These are phyloP conservation scores for Neosilurus mollespiculum DNA, from an alignment of 2,797 vertebrate species.

Conservation along the genomic window DNA sequence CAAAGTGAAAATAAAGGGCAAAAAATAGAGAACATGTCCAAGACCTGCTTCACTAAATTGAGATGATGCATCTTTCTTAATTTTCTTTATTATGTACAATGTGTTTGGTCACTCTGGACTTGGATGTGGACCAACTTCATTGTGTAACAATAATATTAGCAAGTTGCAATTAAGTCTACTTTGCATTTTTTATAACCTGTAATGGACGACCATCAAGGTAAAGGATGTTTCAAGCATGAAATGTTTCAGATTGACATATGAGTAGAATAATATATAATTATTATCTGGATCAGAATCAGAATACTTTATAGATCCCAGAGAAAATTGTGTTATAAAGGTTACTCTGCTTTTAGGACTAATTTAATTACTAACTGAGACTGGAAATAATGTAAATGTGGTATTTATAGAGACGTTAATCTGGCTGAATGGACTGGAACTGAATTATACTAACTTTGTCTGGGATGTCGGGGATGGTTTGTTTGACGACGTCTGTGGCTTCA, in stretches of 20 bases:
- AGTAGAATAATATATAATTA: neutral
- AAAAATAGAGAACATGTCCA: neutral
- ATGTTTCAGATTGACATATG: neutral
- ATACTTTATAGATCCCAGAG: too few relatives aligned
- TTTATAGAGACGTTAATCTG: slow-evolving; percentile 78
- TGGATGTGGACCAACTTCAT: neutral
- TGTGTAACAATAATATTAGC: neutral
- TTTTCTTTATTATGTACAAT: neutral
- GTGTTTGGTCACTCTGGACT: neutral
- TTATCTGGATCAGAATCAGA: too few relatives aligned
- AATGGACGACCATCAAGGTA: neutral
- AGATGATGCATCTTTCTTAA: neutral
- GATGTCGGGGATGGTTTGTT: slow-evolving; percentile 59
- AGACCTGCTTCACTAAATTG: neutral
- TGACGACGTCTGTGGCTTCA: slow-evolving; percentile 73
- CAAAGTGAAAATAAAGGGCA: neutral
- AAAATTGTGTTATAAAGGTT: too few relatives aligned
- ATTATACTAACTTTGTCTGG: slow-evolving; percentile 81
- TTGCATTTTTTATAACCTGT: neutral
- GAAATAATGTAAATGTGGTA: neutral
- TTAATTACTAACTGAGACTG: neutral
- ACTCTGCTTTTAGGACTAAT: neutral
- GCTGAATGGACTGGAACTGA: slow-evolving; percentile 85
- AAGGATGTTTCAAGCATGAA: neutral
- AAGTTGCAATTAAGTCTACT: neutral